Evolutionary conservation across 2,113 vertebrate genomes (phyloP), one percentile per base, ranked within the genome.

Genomic region (Pterocles orientalis): DNA sequence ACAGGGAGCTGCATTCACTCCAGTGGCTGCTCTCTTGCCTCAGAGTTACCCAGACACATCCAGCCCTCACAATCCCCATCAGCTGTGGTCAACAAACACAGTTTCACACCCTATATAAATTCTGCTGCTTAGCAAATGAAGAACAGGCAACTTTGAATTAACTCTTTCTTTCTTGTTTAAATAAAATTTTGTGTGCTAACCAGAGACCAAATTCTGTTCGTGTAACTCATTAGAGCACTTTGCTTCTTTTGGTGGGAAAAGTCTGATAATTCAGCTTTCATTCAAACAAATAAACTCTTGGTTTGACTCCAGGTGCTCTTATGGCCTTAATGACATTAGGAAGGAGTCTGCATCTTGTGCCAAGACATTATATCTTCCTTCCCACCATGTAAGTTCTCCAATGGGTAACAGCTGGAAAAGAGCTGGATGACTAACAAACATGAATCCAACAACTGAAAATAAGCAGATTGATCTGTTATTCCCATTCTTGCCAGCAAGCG

Each of bases 401-500:
- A 24, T 31, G 34, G 12, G 6, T 39, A 89, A 53, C 57, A 82
- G 50, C 72, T 85, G 66, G 13, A 76, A 68, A 86, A 89, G 43
- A 60, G 77, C 31, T 53, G 48, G 18, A 45, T 68, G 48, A 58
- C 41, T 82, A 58, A 77, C 47, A 77, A 69, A 88, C 25, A 34
- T 1, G 3, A 86, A 81, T 72, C 61, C 5, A 28, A 53, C 60
- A 64, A 76, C 0, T 47, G 68, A 86, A 88, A 95, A 95, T 58
- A 65, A 88, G 23, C 31, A 64, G 51, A 91, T 41, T 75, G 48
- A 61, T 86, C 94, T 98, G 98, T 93, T 95, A 94, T 98, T 98
- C 97, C 97, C 85, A 70, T 70, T 97, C 95, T 96, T 95, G 94
- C 98, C 98, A 98, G 98, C 73, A 92, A 98, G 98, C 94, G 98